Evolutionary conservation across 1,140 invertebrate species (phyloP), one percentile per base, ranked within the genome.

Genomic region (Pseudomyrmex concolor): DNA sequence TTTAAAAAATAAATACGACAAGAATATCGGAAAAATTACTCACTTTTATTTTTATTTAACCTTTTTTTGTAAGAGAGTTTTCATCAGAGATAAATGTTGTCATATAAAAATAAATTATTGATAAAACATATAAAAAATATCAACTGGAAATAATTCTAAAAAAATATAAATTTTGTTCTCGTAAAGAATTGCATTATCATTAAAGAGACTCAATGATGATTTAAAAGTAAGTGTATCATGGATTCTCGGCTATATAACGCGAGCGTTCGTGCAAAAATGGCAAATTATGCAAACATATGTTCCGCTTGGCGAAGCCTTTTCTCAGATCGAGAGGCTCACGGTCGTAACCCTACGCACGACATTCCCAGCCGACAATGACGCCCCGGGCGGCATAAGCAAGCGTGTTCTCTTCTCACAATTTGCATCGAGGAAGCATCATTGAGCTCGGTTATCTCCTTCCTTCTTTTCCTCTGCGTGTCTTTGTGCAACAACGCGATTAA

Each of bases 341-440:
- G 17, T 70, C 76, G 17, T 43, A 78, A 70, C 76, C 51, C 64
- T 64, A 70, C 73, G 73, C 73, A 67, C 15, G 74, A 78, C 64
- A 78, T 78, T 78, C 63, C 76, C 64, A 78, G 64, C 66, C 76
- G 64, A 78, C 64, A 78, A 78, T 78, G 76, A 68, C 51, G 76
- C 76, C 43, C 19, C 66, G 76, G 51, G 76, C 63, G 48, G 48
- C 63, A 68, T 68, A 45, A 48, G 50, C 48, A 19, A 78, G 66
- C 63, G 48, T 76, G 51, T 78, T 78, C 57, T 78, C 76, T 68
- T 78, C 76, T 68, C 76, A 78, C 43, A 17, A 78, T 78, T 78
- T 78, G 76, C 76, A 78, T 78, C 51, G 64, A 70, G 17, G 22
- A 48, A 43, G 19, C 51, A 57, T 78, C 51, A 48, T n/a, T 19